A percentile compares a stretch with the other conserved stretches of the same genome.
phyloP scores from a whole-genome alignment of 2,797 vertebrate species.

The Oryzias sinensis region DNA sequence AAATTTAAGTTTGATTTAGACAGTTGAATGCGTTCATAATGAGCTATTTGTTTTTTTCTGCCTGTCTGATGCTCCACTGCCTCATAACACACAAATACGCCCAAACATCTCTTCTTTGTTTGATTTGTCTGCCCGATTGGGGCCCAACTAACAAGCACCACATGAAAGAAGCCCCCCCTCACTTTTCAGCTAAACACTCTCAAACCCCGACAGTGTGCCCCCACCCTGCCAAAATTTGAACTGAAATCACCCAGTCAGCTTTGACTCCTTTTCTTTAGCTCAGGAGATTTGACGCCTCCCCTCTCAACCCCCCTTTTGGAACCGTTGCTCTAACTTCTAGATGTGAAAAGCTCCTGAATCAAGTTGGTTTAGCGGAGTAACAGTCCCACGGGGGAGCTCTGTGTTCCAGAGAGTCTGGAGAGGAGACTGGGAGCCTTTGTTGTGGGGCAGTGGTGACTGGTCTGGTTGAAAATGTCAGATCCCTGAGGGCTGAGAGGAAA shows the following conservation, averaged over 20 bases:
- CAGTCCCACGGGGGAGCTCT: conserved; percentile 44
- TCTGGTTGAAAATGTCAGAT: conserved; percentile 67
- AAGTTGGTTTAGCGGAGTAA: conserved; percentile 33
- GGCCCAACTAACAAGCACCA: conserved; percentile 47
- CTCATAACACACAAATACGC: conserved; percentile 17
- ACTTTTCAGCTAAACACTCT: conserved; percentile 28
- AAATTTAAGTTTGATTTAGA: too few species aligned
- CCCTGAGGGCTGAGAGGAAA: conserved; percentile 46
- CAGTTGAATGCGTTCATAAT: too few species aligned
- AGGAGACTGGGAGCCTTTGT: conserved; percentile 66
- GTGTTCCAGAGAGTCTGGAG: conserved; percentile 41
- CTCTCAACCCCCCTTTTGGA: conserved; percentile 20
- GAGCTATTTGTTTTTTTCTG: not conserved
- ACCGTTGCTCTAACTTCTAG: conserved; percentile 28
- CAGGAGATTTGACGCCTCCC: not conserved
- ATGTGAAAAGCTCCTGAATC: conserved; percentile 37
- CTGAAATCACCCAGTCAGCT: conserved; percentile 34
- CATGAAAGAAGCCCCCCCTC: conserved; percentile 50
- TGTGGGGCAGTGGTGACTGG: conserved; percentile 57
- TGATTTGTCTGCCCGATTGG: conserved; percentile 46
- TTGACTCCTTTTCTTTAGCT: conserved; percentile 14
- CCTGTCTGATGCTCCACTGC: not conserved
- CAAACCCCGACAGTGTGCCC: conserved; percentile 30
- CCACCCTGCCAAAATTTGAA: conserved; percentile 29
- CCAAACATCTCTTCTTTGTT: conserved; percentile 29